Evolutionary conservation across 1,140 invertebrate genomes (phyloP).

Genomic region (Drosophila arizonae): DNA sequence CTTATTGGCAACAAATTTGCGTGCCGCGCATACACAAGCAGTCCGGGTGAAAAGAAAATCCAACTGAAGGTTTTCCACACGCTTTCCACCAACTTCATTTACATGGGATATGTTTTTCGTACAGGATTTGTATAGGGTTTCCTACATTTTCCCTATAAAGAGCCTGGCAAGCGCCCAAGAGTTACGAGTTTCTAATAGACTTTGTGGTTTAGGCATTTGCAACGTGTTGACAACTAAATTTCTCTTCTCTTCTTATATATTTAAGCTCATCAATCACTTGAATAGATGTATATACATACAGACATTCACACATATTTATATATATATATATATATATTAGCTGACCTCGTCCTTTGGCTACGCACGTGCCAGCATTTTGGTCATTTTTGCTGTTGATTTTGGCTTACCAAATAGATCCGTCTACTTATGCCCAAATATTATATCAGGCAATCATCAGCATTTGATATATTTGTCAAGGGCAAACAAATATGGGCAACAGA

Average conservation of each 20-base stretch:
- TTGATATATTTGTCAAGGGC: constrained; percentile 17
- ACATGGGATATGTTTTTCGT: constrained; percentile 12
- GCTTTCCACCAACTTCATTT: constrained; percentile 34
- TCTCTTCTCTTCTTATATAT: constrained; percentile 17
- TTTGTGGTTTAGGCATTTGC: not conserved
- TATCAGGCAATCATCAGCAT: constrained; percentile 31
- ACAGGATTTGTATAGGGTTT: constrained; percentile 30
- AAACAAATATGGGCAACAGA: not conserved
- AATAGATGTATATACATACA: not conserved
- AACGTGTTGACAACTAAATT: constrained; percentile 65
- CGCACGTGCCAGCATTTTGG: constrained; percentile 40
- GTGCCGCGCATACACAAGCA: constrained; percentile 64
- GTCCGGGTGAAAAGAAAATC: not conserved
- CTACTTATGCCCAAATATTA: constrained; percentile 26
- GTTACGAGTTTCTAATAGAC: constrained; percentile 33
- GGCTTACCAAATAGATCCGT: constrained; percentile 30
- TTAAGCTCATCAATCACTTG: constrained; percentile 59
- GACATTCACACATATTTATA: no score
- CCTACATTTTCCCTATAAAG: not conserved
- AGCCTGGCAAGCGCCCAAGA: not conserved
- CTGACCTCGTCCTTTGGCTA: constrained; percentile 10
- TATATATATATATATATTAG: constrained; percentile 25
- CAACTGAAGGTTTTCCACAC: constrained; percentile 7
- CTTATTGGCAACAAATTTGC: constrained; percentile 77
- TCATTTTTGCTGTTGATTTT: constrained; percentile 18